Evolutionary conservation across 2,797 vertebrate species (phyloP).

Genomic region (Myoxocephalus aenaeus): DNA sequence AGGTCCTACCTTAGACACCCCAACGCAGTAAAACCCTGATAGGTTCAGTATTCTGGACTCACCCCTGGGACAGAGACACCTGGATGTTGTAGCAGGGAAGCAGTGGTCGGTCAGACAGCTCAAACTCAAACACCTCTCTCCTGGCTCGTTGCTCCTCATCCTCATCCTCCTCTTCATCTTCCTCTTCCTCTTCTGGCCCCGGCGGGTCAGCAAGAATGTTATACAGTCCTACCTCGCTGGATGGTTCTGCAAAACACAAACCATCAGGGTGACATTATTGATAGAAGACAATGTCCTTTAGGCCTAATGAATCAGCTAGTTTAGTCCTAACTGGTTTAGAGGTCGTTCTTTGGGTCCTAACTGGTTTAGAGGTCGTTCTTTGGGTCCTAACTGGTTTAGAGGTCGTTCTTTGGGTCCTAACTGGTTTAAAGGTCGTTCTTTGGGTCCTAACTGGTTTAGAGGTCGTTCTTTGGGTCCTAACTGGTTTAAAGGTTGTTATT

Average conservation of each 20-base stretch:
- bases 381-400: too few relatives aligned
- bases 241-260: slow-evolving; percentile 45
- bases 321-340: not conserved
- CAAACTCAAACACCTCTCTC: slow-evolving; percentile 76
- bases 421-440: not conserved
- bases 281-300: not conserved
- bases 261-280: not conserved
- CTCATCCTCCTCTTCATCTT: slow-evolving; percentile 46
- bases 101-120: slow-evolving; percentile 68
- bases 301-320: not conserved
- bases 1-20: too few relatives aligned
- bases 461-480: not conserved
- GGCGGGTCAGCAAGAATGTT: slow-evolving; percentile 64
- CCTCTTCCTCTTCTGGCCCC: slow-evolving; percentile 64
- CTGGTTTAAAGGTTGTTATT: not conserved
- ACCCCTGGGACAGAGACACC: slow-evolving; percentile 20
- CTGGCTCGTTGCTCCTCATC: slow-evolving; percentile 52
- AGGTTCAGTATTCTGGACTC: not conserved
- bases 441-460: not conserved
- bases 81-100: slow-evolving; percentile 71
- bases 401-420: not conserved
- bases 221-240: slow-evolving; percentile 25
- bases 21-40: too few relatives aligned
- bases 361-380: not conserved
- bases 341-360: not conserved